Evolutionary conservation across 2,113 vertebrate genomes (phyloP).

Genomic region (Brienomyrus brachyistius): DNA sequence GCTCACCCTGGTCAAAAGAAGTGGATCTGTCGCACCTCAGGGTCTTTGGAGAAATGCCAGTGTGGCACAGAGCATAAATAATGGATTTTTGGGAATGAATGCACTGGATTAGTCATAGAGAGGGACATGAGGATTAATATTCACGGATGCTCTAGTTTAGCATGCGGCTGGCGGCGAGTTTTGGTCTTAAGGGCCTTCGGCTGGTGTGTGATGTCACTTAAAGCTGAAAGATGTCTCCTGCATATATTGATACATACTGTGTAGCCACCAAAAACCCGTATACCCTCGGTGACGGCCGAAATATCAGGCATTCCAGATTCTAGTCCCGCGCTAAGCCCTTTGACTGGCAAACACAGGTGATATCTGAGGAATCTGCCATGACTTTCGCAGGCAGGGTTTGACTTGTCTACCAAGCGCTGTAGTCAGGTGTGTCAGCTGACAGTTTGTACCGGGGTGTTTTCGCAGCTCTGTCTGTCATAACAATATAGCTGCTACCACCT

Average conservation of each 20-base stretch:
- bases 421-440: not conserved
- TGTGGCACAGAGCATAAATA: not conserved
- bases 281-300: not conserved
- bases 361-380: not conserved
- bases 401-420: not conserved
- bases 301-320: not conserved
- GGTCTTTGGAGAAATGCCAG: not conserved
- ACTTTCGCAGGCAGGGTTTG: not conserved
- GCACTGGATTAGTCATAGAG: not conserved
- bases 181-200: not conserved
- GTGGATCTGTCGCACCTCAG: not conserved
- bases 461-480: not conserved
- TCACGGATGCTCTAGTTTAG: not conserved
- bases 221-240: not conserved
- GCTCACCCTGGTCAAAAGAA: not conserved
- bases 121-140: not conserved
- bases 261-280: too few relatives aligned
- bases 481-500: not conserved
- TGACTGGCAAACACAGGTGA: not conserved
- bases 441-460: too few relatives aligned
- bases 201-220: not conserved
- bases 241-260: not conserved
- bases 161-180: not conserved
- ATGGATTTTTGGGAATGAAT: not conserved
- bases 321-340: not conserved